Percentiles rank a stretch among this genome's conserved stretches.
Evolutionary conservation across 2,888 invertebrate genomes (phyloP).

Genomic region (Sminthurides aquaticus): DNA sequence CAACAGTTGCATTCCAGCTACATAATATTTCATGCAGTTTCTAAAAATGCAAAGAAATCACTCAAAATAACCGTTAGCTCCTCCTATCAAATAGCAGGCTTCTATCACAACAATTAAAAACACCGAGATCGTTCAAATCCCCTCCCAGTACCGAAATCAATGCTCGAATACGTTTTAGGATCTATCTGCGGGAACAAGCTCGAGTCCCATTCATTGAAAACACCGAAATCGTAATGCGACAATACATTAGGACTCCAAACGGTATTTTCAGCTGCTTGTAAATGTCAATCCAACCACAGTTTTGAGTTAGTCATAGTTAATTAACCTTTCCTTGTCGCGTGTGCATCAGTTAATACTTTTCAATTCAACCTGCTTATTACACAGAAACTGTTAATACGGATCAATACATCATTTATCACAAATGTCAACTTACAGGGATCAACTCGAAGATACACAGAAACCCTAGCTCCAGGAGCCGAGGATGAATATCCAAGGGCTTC

Average conservation of each 20-base stretch:
- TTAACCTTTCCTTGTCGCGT: no score
- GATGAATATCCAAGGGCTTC: constrained; percentile 63
- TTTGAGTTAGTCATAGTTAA: not conserved
- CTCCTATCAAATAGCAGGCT: not conserved
- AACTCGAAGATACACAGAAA: constrained; percentile 64
- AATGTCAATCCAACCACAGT: not conserved
- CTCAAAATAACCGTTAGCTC: no score
- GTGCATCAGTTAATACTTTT: no score
- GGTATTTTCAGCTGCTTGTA: constrained; percentile 38
- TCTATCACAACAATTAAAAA: no score
- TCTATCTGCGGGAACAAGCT: constrained; percentile 36
- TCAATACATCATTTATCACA: not conserved
- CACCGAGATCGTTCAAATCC: no score
- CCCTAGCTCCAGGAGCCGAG: constrained; percentile 58
- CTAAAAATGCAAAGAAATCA: no score
- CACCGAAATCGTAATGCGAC: constrained; percentile 42
- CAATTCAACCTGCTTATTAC: no score
- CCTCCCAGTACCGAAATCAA: constrained; percentile 36
- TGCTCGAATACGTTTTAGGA: constrained; percentile 37
- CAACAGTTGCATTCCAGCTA: no score
- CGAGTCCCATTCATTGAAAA: constrained; percentile 36
- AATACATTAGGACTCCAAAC: constrained; percentile 36
- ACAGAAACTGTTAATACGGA: not conserved
- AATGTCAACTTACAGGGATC: constrained; percentile 64
- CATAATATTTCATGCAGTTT: no score